A percentile compares a stretch with the other conserved stretches of the same genome.
These are phyloP conservation scores for Artemia sinica DNA, from an alignment of 2,888 invertebrate genomes.

Conservation along the genomic window DNA sequence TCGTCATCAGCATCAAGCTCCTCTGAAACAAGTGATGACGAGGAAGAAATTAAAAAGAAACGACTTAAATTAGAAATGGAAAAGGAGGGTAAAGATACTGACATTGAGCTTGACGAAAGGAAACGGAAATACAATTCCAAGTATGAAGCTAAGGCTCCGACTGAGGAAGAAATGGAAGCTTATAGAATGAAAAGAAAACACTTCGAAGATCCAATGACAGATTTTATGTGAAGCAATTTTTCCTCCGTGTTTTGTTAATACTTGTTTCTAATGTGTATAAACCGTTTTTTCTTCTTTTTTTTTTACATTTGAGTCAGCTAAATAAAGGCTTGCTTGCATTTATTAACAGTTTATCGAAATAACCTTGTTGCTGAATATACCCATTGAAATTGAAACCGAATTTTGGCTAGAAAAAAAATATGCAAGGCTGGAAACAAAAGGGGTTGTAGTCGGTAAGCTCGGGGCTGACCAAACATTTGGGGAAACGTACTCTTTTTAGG, in stretches of 20 bases:
- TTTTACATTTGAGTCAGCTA: no score
- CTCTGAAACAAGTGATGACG: slow-evolving; percentile 29
- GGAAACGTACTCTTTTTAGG: no score
- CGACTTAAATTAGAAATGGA: slow-evolving; percentile 40
- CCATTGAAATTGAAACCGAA: no score
- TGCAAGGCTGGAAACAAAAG: no score
- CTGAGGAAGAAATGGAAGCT: slow-evolving; percentile 82
- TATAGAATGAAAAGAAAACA: slow-evolving; percentile 67
- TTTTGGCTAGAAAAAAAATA: no score
- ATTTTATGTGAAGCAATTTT: slow-evolving; percentile 37
- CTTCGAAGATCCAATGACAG: slow-evolving; percentile 84
- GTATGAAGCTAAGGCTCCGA: slow-evolving; percentile 62
- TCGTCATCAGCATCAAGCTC: slow-evolving; percentile 17
- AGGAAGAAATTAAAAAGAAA: slow-evolving; percentile 38
- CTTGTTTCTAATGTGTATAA: background rate
- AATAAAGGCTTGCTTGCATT: no score
- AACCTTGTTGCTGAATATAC: no score
- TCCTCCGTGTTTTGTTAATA: background rate
- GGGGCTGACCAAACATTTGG: no score
- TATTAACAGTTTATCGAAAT: no score
- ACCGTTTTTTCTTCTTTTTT: no score
- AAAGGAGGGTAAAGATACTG: slow-evolving; percentile 44
- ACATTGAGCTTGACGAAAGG: slow-evolving; percentile 59
- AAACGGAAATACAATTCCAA: slow-evolving; percentile 86
- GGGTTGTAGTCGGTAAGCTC: no score